These are phyloP conservation scores for Delphinus delphis DNA, from an alignment of 2,113 vertebrate species.

Conservation along the genomic window DNA sequence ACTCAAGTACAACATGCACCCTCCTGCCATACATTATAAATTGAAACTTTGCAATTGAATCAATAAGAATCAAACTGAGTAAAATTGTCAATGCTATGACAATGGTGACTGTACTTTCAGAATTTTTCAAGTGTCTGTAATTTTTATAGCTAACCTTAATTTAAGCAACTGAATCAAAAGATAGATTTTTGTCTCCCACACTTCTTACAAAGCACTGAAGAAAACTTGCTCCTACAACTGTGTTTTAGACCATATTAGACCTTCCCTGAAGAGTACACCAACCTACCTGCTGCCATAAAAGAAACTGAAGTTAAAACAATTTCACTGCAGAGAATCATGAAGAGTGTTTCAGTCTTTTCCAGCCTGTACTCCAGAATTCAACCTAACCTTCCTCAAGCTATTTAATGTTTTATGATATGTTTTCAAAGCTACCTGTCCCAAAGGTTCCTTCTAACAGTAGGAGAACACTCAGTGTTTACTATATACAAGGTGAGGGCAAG, in stretches of 20 bases:
- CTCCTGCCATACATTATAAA: neutral
- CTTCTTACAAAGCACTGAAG: neutral
- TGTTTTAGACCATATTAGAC: conserved; percentile 35
- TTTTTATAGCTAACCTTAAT: conserved; percentile 28
- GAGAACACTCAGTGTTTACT: neutral
- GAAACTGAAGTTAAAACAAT: conserved; percentile 58
- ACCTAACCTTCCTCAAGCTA: neutral
- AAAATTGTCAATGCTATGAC: neutral
- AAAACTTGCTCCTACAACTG: conserved; percentile 44
- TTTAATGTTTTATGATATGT: conserved; percentile 63
- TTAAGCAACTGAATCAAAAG: conserved; percentile 36
- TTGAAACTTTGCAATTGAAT: neutral
- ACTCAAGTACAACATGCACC: neutral
- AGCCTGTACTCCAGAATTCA: conserved; percentile 35
- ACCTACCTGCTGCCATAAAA: conserved; percentile 59
- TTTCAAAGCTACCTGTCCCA: conserved; percentile 2
- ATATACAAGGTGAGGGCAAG: neutral
- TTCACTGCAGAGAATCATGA: conserved; percentile 64
- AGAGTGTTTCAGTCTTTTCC: conserved; percentile 14
- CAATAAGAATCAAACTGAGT: neutral
- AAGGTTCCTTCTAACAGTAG: neutral
- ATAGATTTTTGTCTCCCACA: conserved; percentile 15
- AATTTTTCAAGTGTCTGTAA: conserved; percentile 39
- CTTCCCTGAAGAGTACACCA: conserved; percentile 45
- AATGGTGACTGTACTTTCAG: neutral